These are phyloP conservation scores for Bostrychus sinensis DNA, from an alignment of 2,113 vertebrate genomes.

Conservation along the genomic window DNA sequence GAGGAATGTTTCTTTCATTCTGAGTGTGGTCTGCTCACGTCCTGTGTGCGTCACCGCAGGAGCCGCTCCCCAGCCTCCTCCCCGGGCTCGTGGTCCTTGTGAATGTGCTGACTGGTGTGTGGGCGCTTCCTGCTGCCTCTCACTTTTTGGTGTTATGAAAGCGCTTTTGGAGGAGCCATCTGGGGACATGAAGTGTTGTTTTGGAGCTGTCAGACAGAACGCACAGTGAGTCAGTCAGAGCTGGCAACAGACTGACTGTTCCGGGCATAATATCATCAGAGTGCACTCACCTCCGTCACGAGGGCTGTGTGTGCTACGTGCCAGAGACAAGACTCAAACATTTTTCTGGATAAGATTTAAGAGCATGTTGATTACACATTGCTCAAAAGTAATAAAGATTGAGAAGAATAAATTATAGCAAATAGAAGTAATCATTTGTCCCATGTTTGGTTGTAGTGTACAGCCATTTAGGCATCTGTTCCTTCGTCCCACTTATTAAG, in stretches of 20 bases:
- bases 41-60: slow-evolving; percentile 56
- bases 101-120: slow-evolving; percentile 61
- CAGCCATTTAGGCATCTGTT: no score
- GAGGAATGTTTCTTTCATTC: neutral
- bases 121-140: slow-evolving; percentile 57
- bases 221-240: slow-evolving; percentile 37
- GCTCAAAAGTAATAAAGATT: neutral
- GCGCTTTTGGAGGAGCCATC: slow-evolving; percentile 26
- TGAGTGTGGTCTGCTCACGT: slow-evolving; percentile 53
- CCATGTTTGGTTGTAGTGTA: no score
- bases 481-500: no score
- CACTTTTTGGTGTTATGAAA: slow-evolving; percentile 27
- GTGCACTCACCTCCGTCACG: slow-evolving; percentile 20
- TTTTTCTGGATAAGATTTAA: no score
- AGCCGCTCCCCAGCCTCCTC: slow-evolving; percentile 16
- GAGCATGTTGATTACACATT: no score
- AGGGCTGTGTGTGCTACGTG: neutral
- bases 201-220: slow-evolving; percentile 25
- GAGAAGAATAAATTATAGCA: neutral
- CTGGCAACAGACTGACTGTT: slow-evolving; percentile 22
- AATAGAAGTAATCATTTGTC: neutral
- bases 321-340: no score
- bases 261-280: slow-evolving; percentile 20
- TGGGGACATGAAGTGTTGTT: slow-evolving; percentile 44
- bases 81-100: slow-evolving; percentile 30